phyloP scores from a whole-genome alignment of 2,888 invertebrate genomes.

The Strigamia crassipes region DNA sequence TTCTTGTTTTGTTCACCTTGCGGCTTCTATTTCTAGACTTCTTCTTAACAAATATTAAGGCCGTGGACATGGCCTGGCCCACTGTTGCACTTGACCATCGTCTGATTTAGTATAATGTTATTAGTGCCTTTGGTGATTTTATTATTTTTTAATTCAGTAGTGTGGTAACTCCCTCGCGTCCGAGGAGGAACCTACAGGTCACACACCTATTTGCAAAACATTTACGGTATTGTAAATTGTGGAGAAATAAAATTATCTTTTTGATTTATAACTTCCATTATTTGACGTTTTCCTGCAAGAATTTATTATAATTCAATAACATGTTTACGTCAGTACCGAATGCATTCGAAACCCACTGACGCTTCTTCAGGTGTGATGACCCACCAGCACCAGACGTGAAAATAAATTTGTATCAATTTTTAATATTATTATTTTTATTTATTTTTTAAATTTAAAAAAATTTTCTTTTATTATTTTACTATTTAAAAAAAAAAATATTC shows the following conservation, averaged over 20 bases:
- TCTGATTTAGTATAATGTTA: slow-evolving; percentile 18
- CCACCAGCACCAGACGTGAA: background rate
- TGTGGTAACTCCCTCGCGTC: background rate
- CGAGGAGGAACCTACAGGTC: slow-evolving; percentile 10
- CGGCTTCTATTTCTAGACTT: slow-evolving; percentile 18
- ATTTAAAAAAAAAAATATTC: slow-evolving; percentile 3
- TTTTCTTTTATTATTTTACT: background rate
- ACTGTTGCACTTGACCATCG: slow-evolving; percentile 40
- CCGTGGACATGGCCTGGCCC: slow-evolving; percentile 24
- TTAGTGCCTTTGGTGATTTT: background rate
- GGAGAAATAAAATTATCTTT: background rate
- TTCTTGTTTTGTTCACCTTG: slow-evolving; percentile 24
- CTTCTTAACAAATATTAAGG: slow-evolving; percentile 37
- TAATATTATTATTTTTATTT: background rate
- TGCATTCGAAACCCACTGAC: background rate
- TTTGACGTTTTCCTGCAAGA: background rate
- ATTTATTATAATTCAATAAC: background rate
- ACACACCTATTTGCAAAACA: background rate
- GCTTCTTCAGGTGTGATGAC: background rate
- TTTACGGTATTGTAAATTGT: background rate
- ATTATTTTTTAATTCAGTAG: background rate
- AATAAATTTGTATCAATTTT: background rate
- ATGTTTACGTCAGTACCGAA: background rate
- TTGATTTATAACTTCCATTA: background rate
- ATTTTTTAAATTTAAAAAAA: no score